These are phyloP conservation scores for Dascillus cervinus DNA, from an alignment of 2,888 invertebrate genomes.

Conservation along the genomic window DNA sequence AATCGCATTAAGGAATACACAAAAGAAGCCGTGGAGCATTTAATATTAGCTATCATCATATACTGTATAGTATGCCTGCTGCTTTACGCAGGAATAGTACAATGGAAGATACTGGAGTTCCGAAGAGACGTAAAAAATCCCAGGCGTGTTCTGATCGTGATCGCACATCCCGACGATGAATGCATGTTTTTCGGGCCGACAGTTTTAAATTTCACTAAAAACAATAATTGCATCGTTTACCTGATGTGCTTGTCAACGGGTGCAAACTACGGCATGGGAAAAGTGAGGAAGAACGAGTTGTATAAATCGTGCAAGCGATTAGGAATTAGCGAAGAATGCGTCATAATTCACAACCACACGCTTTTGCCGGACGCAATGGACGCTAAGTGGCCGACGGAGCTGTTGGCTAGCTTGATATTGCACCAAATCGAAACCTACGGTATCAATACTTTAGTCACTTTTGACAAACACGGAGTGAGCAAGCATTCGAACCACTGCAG, in stretches of 20 bases:
- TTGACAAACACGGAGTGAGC: slow-evolving; percentile 90
- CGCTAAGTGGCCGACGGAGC: slow-evolving; percentile 65
- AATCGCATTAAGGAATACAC: slow-evolving; percentile 33
- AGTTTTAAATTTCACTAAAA: slow-evolving; percentile 58
- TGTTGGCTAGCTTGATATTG: slow-evolving; percentile 55
- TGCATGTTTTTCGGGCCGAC: slow-evolving; percentile 98
- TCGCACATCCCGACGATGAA: slow-evolving; percentile 97
- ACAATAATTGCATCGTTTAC: slow-evolving; percentile 61
- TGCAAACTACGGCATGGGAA: slow-evolving; percentile 40
- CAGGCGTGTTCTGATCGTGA: slow-evolving; percentile 68
- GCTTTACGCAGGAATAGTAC: slow-evolving; percentile 35
- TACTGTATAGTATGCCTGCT: slow-evolving; percentile 48
- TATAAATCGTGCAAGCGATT: slow-evolving; percentile 72
- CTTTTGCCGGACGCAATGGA: slow-evolving; percentile 70
- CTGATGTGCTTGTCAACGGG: slow-evolving; percentile 74
- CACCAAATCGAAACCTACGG: slow-evolving; percentile 64
- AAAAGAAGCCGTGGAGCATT: slow-evolving; percentile 49
- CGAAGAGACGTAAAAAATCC: slow-evolving; percentile 47
- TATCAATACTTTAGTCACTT: slow-evolving; percentile 83
- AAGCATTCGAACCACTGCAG: slow-evolving; percentile 88
- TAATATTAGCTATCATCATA: slow-evolving; percentile 45
- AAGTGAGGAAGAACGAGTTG: slow-evolving; percentile 66
- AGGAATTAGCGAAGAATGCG: slow-evolving; percentile 69
- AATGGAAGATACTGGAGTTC: slow-evolving; percentile 44
- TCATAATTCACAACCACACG: slow-evolving; percentile 64